Conservation (phyloP, 2,888 invertebrate genomes). For the Homarus gammarus region DNA sequence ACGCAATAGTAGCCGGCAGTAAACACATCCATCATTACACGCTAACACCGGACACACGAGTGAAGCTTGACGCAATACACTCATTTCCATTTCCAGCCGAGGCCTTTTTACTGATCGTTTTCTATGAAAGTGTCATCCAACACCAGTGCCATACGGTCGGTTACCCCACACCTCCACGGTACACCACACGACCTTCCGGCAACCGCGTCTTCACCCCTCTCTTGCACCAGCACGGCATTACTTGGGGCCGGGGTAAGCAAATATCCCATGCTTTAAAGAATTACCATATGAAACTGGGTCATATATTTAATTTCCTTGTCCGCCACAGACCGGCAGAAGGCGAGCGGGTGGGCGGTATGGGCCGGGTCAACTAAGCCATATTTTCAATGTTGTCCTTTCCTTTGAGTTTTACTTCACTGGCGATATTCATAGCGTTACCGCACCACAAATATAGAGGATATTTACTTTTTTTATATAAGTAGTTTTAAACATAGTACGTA, state of each 20-base stretch:
- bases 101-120: slow-evolving; percentile 24
- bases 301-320: slow-evolving; percentile 53
- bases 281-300: slow-evolving; percentile 48
- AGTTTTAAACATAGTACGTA: too few relatives aligned
- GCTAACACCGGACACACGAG: slow-evolving; percentile 31
- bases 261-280: slow-evolving; percentile 47
- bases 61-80: slow-evolving; percentile 45
- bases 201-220: background rate
- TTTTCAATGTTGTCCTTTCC: slow-evolving; percentile 16
- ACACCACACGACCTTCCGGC: background rate
- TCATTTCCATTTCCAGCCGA: slow-evolving; percentile 55
- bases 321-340: slow-evolving; percentile 9
- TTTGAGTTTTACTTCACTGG: too few relatives aligned
- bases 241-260: slow-evolving; percentile 39
- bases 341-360: slow-evolving; percentile 9
- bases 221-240: background rate
- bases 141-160: background rate
- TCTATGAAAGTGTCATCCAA: slow-evolving; percentile 15
- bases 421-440: too few relatives aligned
- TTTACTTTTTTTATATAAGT: too few relatives aligned
- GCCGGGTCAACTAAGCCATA: slow-evolving; percentile 25
- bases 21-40: slow-evolving; percentile 16
- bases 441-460: too few relatives aligned
- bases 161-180: slow-evolving; percentile 1
- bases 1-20: background rate